Evolutionary conservation across 2,113 vertebrate genomes (phyloP).

Genomic region (Azemiops feae): DNA sequence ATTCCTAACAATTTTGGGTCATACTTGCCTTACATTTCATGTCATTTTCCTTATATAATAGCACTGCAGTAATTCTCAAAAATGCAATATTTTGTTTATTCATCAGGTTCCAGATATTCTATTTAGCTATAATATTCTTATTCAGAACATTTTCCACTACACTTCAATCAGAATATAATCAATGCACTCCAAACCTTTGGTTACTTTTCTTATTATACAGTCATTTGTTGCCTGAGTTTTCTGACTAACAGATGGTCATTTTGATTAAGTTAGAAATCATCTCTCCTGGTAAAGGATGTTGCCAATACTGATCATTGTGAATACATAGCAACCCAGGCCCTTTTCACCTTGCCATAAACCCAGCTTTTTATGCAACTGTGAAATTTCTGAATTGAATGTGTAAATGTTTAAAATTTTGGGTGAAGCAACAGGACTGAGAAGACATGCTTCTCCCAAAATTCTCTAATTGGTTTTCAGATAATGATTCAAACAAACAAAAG

Average conservation of each 20-base stretch:
- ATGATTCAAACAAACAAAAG: not conserved
- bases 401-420: not conserved
- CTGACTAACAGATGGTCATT: not conserved
- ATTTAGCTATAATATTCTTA: not conserved
- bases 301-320: not conserved
- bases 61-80: not conserved
- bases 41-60: slow-evolving; percentile 18
- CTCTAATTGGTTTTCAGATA: not conserved
- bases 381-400: not conserved
- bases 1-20: not conserved
- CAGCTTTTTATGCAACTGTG: not conserved
- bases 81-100: not conserved
- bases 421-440: not conserved
- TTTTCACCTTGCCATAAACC: not conserved
- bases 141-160: not conserved
- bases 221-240: not conserved
- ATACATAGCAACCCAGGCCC: not conserved
- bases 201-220: not conserved
- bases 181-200: not conserved
- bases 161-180: not conserved
- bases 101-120: not conserved
- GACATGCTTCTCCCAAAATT: not conserved
- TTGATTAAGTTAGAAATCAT: not conserved
- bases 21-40: not conserved
- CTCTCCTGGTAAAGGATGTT: not conserved